phyloP scores from a whole-genome alignment of 2,888 invertebrate genomes.

The Clusia tigrina region DNA sequence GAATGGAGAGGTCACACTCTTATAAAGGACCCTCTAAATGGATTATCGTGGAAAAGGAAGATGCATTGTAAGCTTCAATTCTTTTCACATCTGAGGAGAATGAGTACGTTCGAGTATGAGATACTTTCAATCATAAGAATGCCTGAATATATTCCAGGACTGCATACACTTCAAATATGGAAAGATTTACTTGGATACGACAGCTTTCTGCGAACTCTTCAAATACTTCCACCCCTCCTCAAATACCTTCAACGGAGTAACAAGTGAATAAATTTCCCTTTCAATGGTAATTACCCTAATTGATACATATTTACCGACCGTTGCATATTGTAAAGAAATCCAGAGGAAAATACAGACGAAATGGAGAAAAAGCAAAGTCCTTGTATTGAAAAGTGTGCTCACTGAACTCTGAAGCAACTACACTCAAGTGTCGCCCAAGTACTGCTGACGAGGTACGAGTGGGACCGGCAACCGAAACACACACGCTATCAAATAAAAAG shows the following conservation, averaged over 20 bases:
- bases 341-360: background rate
- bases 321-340: conserved; percentile 3
- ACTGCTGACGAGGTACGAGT: too few species aligned
- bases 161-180: background rate
- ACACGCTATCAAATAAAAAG: background rate
- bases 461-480: too few species aligned
- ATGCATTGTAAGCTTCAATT: too few species aligned
- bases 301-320: conserved; percentile 6
- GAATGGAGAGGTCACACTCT: too few species aligned
- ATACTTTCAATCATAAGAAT: too few species aligned
- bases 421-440: too few species aligned
- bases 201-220: background rate
- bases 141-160: too few species aligned
- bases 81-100: too few species aligned
- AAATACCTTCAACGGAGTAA: background rate
- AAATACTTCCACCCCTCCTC: background rate
- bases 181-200: background rate
- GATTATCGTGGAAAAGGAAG: too few species aligned
- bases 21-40: too few species aligned
- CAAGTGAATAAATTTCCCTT: background rate
- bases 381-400: conserved; percentile 5
- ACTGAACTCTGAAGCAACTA: too few species aligned
- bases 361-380: background rate
- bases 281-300: background rate
- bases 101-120: too few species aligned